Conservation (phyloP, 2,888 invertebrate genomes). For the Crepidodera aurea region DNA sequence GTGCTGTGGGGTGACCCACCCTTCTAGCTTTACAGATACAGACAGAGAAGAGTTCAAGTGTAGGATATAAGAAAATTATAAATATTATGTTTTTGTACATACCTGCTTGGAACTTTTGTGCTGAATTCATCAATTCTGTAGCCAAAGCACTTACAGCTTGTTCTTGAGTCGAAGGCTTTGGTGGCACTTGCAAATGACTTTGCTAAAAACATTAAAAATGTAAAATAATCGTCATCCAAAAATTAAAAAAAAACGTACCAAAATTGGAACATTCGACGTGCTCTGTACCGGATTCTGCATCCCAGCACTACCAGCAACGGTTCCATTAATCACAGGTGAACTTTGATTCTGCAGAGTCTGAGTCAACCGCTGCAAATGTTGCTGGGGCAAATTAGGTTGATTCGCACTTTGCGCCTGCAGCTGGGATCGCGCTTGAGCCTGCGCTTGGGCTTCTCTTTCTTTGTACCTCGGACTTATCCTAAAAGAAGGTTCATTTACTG, state of each 20-base stretch:
- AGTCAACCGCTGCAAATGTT: constrained; percentile 52
- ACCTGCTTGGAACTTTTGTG: constrained; percentile 79
- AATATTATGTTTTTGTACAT: constrained; percentile 24
- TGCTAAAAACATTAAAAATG: constrained; percentile 37
- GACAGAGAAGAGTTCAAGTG: too few species aligned
- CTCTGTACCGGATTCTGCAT: constrained; percentile 62
- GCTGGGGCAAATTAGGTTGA: constrained; percentile 50
- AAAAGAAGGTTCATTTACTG: constrained; percentile 57
- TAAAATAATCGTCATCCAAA: not conserved
- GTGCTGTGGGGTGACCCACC: too few species aligned
- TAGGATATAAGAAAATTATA: too few species aligned
- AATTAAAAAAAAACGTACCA: constrained; percentile 72
- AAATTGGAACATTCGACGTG: constrained; percentile 71
- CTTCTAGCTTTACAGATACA: too few species aligned
- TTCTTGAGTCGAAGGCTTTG: constrained; percentile 56
- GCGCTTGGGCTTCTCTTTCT: constrained; percentile 50
- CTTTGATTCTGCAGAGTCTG: constrained; percentile 49
- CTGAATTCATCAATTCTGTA: constrained; percentile 82
- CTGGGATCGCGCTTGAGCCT: constrained; percentile 52
- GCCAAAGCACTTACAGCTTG: constrained; percentile 81
- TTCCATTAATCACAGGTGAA: constrained; percentile 56
- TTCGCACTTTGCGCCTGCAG: constrained; percentile 44
- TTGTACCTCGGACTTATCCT: constrained; percentile 68
- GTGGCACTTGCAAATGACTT: constrained; percentile 47
- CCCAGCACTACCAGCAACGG: constrained; percentile 54